Base-by-base conservation (phyloP, 2,113 vertebrate species). In the Rana temporaria region DNA sequence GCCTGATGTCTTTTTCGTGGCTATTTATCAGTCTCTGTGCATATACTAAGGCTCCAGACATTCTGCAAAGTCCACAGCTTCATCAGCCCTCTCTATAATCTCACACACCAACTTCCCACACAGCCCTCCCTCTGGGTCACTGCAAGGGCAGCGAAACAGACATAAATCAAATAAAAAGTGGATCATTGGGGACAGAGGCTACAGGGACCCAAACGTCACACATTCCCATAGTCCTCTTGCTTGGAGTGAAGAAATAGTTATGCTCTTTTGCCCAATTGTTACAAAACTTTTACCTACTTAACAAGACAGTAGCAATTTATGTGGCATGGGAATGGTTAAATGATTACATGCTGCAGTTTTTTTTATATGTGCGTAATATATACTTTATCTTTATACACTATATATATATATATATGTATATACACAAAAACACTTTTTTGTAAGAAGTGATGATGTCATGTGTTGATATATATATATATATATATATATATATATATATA, bases 31-130 rank as follows among this genome's bases (percentile, higher is more conserved):
- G 87, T 71, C 88, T 78, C 84, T 90, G 88, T 84, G 86, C 87
- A 67, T 82, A 88, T 53, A 81, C 74, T 87, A 73, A 26, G 85
- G 86, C 90, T 93, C 85, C 90, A 92, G 92, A 92, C 90, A 81
- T 89, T 91, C 85, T 42, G 80, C 91, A 94, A 90, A 91, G 88
- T 89, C 88, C 55, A 48, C 38, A 8, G 84, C 90, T 87, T 75
- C 81, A 83, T 76, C 81, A 83, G 81, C 55, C 81, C 63, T 83
- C 81, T 83, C 81, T 83, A 83, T 76, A 83, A 83, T 83, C 81
- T 83, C 81, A 76, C 72, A 83, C 86, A 90, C 89, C 79, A 89
- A 90, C 91, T 93, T 93, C 93, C 92, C 91, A 93, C 91, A 91
- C 90, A 88, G 85, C 86, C 87, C 78, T 83, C 81, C 81, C 81